Base-by-base conservation (phyloP, 2,797 vertebrate genomes). In the Geotrypetes seraphini region DNA sequence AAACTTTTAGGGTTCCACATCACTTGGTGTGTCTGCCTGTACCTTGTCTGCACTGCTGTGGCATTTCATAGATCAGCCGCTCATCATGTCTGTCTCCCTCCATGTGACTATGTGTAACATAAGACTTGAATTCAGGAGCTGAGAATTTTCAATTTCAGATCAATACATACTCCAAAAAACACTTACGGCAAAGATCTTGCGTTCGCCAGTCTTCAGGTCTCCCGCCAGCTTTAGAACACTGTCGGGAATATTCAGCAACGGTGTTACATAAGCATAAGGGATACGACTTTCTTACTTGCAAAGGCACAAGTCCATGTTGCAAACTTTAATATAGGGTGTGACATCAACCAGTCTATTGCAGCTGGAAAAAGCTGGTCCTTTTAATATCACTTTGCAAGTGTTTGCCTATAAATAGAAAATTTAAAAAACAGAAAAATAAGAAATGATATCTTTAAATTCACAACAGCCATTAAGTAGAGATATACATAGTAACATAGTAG, bases 201-300 rank as follows among this genome's bases (percentile, higher is more conserved):
- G 50, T 47, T 51, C 81, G 61, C 81, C 81, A 84, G 53, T 60
- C 66, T 46, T 34, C 47, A 2, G 81, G 81, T 3, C 48, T 39
- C 1, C 80, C 81, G 14, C 78, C 77, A 0, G 77, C 73, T 1
- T 81, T 75, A 44, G 75, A 66, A 0, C 81, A 83, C 57, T 83
- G 81, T 18, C 78, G 66, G 8, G 80, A 81, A 25, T 81, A 83
- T 30, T 84, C 81, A 2, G 67, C 50, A 7, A 84, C 25, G 23
- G 81, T 79, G 25, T 71, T 40, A 4, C 81, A 84, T 0, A 66
- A 62, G 26, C 79, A 80, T 0, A 51, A 43, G 16, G 53, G 18
- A 0, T n/a, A 33, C 53, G n/a, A 43, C 2, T 14, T 31, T 26
- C 8, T 41, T 20, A n/a, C 14, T 30, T 12, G 36, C 79, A 80